These are phyloP conservation scores for Mesocricetus auratus DNA, from an alignment of 2,113 vertebrate genomes.

Conservation along the genomic window DNA sequence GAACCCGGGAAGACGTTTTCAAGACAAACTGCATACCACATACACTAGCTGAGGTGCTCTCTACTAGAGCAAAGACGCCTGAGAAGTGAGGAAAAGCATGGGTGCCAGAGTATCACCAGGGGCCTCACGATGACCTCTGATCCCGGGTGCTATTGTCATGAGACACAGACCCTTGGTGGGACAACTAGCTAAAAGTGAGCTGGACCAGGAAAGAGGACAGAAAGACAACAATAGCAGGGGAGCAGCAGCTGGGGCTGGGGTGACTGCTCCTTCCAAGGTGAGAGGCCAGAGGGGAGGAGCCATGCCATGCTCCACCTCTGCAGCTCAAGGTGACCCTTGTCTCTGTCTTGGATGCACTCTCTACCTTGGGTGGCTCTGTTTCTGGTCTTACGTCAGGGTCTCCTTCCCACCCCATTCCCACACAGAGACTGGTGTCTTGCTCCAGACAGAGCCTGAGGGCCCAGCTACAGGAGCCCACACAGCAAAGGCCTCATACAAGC, in stretches of 20 bases:
- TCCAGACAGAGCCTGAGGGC: too few species aligned
- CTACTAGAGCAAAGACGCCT: neutral
- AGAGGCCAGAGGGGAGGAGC: neutral
- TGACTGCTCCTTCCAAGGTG: neutral
- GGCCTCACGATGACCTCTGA: neutral
- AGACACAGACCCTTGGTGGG: neutral
- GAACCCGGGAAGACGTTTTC: neutral
- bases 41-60: neutral
- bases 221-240: neutral
- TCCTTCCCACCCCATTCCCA: too few species aligned
- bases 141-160: too few species aligned
- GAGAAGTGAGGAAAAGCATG: neutral
- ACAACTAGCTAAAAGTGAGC: neutral
- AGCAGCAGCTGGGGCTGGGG: too few species aligned
- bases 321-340: neutral
- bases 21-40: neutral
- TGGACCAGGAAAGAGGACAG: neutral
- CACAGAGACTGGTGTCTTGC: too few species aligned
- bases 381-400: too few species aligned
- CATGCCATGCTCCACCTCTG: too few species aligned
- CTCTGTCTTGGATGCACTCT: neutral
- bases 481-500: neutral
- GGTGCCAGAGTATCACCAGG: fast-evolving
- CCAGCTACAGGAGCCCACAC: neutral
- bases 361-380: neutral